Evolutionary conservation across 2,113 vertebrate species (phyloP), one percentile per base, ranked within the genome.

Genomic region (Petromus typicus): DNA sequence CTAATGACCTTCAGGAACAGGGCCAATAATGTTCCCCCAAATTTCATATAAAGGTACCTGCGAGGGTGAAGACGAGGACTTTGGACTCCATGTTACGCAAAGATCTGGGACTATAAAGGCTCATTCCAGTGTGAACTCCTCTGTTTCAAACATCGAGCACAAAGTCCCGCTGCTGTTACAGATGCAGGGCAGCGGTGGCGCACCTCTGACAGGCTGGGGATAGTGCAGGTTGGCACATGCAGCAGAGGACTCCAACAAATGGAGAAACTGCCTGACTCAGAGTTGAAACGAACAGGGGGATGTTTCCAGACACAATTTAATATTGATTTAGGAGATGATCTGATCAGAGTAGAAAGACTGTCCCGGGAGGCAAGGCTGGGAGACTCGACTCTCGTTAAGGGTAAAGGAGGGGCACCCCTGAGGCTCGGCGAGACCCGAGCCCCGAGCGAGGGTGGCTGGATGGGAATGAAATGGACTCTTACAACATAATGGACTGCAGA

Each of bases 291-390:
- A 84, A 69, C 23, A 67, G 40, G 34, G 61, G 85, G 86, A 90
- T 34, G 37, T 12, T 59, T 76, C 78, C 82, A 96, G 89, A 73
- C 48, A 51, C 43, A 69, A 90, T 92, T 90, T 90, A 96, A 93
- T 96, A 93, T 93, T 93, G 89, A 87, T 90, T 93, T 91, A 82
- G 88, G 91, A 87, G 93, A 32, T 69, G 90, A 93, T 93, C 76
- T 93, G 85, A 94, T 93, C 78, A 96, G 93, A 95, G 86, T 71
- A 86, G 95, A 92, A 84, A 67, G 61, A n/a, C 73, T 66, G 45
- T 88, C 88, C 79, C 95, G 61, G 91, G 71, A 90, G 78, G 90
- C 85, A 85, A 93, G 81, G 78, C 54, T 27, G 43, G 94, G 75
- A 93, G 87, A 54, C 83, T n/a, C 51, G 57, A 86, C 67, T 94